Base-by-base conservation (phyloP, 2,113 vertebrate species). In the Calonectris borealis region DNA sequence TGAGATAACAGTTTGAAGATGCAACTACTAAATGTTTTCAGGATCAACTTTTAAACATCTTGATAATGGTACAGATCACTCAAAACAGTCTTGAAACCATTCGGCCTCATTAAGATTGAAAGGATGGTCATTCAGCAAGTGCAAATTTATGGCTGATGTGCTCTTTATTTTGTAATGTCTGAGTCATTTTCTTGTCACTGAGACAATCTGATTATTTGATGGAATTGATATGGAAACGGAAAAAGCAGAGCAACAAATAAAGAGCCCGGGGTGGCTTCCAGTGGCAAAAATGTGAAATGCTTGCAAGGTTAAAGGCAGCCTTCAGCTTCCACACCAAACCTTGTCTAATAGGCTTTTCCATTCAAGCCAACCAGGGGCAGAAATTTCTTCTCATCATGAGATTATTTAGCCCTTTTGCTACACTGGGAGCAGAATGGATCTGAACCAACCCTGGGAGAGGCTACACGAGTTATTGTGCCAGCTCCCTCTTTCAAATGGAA, bases 221-320 rank as follows among this genome's bases (percentile, higher is more conserved):
- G 19, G 58, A 82, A 71, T 88, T 83, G 64, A 81, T 69, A 62
- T 3, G 8, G 36, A 64, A 81, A 92, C 3, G 7, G 76, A 93
- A 94, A 95, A 94, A 96, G 24, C 42, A 55, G 75, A 92, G 44
- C 29, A 83, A 86, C 40, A 93, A 83, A 75, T 38, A 58, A 71
- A 82, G 58, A 91, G 48, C 24, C 20, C 0, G 0, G 21, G 31
- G 20, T 75, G 57, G 27, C 42, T 85, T 83, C 52, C 52, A 89
- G 64, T 36, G 24, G 22, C 64, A 88, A 92, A 90, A 86, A 80
- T 14, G 11, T n/a, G 29, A 88, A 95, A 88, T 42, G 31, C 32
- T 69, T 95, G 78, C 25, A 83, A 85, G 40, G 21, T 70, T 60
- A 69, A 52, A 88, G 34, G 77, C 36, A 51, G 22, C 38, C 82